A percentile compares a stretch with the other conserved stretches of the same genome.
Evolutionary conservation across 2,797 vertebrate genomes (phyloP).

Genomic region (Chelon auratus): DNA sequence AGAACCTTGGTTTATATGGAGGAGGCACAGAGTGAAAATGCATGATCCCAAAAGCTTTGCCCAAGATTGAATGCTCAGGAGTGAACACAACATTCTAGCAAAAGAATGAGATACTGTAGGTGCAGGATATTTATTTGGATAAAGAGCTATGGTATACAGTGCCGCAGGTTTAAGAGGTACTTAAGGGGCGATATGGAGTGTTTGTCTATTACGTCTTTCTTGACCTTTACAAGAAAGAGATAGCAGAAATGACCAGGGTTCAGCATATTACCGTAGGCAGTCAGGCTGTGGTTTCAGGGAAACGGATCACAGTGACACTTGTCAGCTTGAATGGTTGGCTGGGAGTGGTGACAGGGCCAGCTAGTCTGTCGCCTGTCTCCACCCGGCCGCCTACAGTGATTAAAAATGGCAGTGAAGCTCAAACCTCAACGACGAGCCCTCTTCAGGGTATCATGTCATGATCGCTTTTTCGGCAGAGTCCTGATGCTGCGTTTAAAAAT

Average conservation of each 20-base stretch:
- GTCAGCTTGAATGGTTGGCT: slow-evolving; percentile 59
- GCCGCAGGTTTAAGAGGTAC: slow-evolving; percentile 19
- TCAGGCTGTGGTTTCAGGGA: slow-evolving; percentile 36
- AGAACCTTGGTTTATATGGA: slow-evolving; percentile 50
- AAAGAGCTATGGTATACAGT: neutral
- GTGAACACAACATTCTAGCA: slow-evolving; percentile 22
- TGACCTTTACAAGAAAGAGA: slow-evolving; percentile 49
- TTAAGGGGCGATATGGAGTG: slow-evolving; percentile 26
- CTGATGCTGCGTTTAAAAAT: slow-evolving; percentile 14
- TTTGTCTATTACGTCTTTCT: slow-evolving; percentile 23
- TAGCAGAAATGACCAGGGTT: slow-evolving; percentile 37
- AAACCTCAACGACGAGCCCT: slow-evolving; percentile 47
- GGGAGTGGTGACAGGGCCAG: slow-evolving; percentile 40
- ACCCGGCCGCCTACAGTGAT: slow-evolving; percentile 50
- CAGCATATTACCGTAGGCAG: slow-evolving; percentile 24
- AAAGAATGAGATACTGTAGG: slow-evolving; percentile 12
- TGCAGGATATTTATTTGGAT: slow-evolving; percentile 20
- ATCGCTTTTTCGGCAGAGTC: slow-evolving; percentile 43
- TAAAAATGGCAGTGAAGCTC: slow-evolving; percentile 70
- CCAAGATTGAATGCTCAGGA: slow-evolving; percentile 52
- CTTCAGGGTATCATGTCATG: slow-evolving; percentile 52
- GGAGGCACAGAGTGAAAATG: slow-evolving; percentile 50
- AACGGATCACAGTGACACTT: slow-evolving; percentile 57
- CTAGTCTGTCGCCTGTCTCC: slow-evolving; percentile 58
- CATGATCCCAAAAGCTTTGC: slow-evolving; percentile 43